Conservation (phyloP, 1,140 invertebrate genomes). For the Teleogryllus occipitalis region DNA sequence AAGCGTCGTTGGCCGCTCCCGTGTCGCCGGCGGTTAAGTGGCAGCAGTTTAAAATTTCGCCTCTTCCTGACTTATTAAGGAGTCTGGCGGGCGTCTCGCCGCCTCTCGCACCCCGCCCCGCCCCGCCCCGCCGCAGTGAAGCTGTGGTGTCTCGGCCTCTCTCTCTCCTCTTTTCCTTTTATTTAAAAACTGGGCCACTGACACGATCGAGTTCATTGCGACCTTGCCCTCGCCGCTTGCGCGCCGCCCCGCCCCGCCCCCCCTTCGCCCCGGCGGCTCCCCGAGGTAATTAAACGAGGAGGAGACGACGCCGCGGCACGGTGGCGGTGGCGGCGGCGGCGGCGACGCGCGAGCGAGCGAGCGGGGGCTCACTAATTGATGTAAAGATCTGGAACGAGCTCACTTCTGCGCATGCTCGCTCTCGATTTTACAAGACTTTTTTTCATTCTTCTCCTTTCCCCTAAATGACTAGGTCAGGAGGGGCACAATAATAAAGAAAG, state of each 20-base stretch:
- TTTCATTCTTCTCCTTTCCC: constrained; percentile 11
- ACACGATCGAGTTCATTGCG: constrained; percentile 16
- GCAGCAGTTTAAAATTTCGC: constrained; percentile 18
- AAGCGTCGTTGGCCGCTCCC: constrained; percentile 11
- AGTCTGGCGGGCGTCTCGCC: constrained; percentile 8
- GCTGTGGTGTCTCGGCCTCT: not conserved
- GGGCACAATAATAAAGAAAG: constrained; percentile 22
- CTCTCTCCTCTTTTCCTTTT: constrained; percentile 13
- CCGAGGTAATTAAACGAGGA: constrained; percentile 19
- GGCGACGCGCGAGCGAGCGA: not conserved
- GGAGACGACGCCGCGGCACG: not conserved
- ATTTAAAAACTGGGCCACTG: constrained; percentile 19
- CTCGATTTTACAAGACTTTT: constrained; percentile 11
- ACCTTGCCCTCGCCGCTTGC: constrained; percentile 18
- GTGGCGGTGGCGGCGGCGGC: not conserved
- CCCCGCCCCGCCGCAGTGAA: too few relatives aligned
- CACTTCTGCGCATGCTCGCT: constrained; percentile 11
- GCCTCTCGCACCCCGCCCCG: not conserved
- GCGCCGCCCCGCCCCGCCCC: not conserved
- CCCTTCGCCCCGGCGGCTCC: not conserved
- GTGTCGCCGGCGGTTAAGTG: constrained; percentile 16
- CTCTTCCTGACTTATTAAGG: constrained; percentile 21
- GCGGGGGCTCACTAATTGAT: constrained; percentile 18
- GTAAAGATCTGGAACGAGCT: constrained; percentile 18
- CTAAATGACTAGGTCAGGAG: constrained; percentile 23